Conservation (phyloP, 2,888 invertebrate species). For the Muschampia plurimacula region DNA sequence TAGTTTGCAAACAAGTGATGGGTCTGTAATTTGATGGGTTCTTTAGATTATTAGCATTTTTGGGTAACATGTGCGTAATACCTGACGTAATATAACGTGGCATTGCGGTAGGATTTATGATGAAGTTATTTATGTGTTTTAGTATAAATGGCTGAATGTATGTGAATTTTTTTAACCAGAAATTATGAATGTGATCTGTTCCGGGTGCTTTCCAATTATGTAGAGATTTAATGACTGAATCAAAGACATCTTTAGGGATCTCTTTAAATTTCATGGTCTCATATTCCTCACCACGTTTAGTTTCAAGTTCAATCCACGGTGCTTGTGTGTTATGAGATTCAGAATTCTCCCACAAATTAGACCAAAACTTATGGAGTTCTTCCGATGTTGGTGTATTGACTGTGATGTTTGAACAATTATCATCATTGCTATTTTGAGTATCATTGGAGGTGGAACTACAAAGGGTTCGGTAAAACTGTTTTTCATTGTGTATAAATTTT, state of each 20-base stretch:
- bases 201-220: background rate
- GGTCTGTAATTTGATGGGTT: conserved; percentile 40
- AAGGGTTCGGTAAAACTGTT: background rate
- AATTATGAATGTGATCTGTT: background rate
- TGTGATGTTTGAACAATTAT: background rate
- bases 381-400: conserved; percentile 9
- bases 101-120: background rate
- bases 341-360: conserved; percentile 40
- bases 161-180: background rate
- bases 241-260: background rate
- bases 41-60: background rate
- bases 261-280: background rate
- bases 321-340: conserved; percentile 38
- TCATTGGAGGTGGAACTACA: too few relatives aligned
- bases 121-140: background rate
- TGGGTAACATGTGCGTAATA: background rate
- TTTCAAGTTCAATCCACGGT: conserved; percentile 30
- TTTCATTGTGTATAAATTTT: background rate
- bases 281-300: background rate
- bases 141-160: background rate
- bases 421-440: background rate
- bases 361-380: conserved; percentile 38
- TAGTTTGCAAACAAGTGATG: conserved; percentile 41
- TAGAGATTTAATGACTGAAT: background rate
- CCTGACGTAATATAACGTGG: background rate